Evolutionary conservation across 1,140 invertebrate genomes (phyloP), one percentile per base, ranked within the genome.

Genomic region (Euwallacea fornicatus): DNA sequence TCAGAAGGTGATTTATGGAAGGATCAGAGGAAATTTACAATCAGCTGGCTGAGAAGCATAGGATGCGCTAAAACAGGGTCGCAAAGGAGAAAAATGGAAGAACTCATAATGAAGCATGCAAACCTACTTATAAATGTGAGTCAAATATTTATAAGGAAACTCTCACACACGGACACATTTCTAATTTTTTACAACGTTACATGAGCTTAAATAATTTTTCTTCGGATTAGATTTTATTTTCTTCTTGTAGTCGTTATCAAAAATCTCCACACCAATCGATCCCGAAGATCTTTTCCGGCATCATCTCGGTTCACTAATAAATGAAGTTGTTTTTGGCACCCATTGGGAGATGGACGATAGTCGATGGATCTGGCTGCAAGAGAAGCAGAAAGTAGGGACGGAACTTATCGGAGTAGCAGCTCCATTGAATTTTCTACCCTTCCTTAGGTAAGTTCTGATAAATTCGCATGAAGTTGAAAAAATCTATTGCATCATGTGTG

Each of bases 1-100:
- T 86, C 93, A 2, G 90, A 94, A 80, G 94, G 94, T 0, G 83
- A 86, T 6, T 77, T 89, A 13, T 97, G 95, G 94, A 89, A 86
- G 73, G 89, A 95, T 74, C 93, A 96, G 75, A 84, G 94, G 41
- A 89, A 88, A 76, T 91, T 95, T 73, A 85, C 90, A 0, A 83
- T 87, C 2, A 83, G 83, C 6, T 91, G 88, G 81, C 82, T 97
- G 7, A 90, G 91, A 79, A 86, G 88, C 62, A 85, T 95, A 64
- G 93, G 94, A 2, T 90, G 91, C 84, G 84, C 87, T 4, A 91
- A 91, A 75, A 70, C 69, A 50, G 85, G 88, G 7, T 66, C 82
- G 4, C 86, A 84, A 50, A 83, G 90, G 47, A 84, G 86, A 15
- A 83, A 84, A 55, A 82, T 96, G 77, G 89, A 93, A 80, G 79